Evolutionary conservation across 2,888 invertebrate genomes (phyloP), one percentile per base, ranked within the genome.

Genomic region (Trypoxylon attenuatum): DNA sequence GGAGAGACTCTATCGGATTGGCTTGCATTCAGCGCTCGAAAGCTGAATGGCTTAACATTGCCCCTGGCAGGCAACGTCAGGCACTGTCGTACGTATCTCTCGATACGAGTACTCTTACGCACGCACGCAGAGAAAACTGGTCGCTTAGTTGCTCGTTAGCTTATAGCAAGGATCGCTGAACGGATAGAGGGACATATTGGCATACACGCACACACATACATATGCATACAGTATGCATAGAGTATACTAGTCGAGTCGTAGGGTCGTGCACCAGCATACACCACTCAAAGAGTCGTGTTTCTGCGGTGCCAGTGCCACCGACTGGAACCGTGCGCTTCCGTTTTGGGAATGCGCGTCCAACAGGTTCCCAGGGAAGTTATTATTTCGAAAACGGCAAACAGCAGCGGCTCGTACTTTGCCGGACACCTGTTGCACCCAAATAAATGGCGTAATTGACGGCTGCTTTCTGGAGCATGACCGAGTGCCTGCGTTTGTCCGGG

Each of bases 381-480:
- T 68, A 64, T 74, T 74, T 72, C 55, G 63, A 66, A 64, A 73
- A 66, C 52, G 65, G 54, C n/a, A n/a, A 51, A 43, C 63, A 47
- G 23, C 43, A 50, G 60, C 51, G 27, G 38, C 58, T 21, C 25
- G 45, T 51, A 27, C 38, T 22, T 51, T 22, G 45, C 5, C 63
- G 33, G 55, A 73, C 73, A 73, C 73, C 73, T 73, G 81, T 81
- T 79, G 79, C 76, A 79, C 74, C 74, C 78, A 76, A 81, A 80
- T 78, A 74, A 81, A 76, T 75, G 72, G 67, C 79, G 75, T 76
- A 80, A 81, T 80, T 76, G 77, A 77, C 69, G 66, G 70, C 45
- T 74, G 77, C 62, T 77, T 80, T 81, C 77, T 71, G 79, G 77
- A 81, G 78, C 81, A 76, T 80, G 64, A 79, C 79, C 63, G 57